Evolutionary conservation across 2,113 vertebrate species (phyloP).

Genomic region (Orientallactaga bullata): DNA sequence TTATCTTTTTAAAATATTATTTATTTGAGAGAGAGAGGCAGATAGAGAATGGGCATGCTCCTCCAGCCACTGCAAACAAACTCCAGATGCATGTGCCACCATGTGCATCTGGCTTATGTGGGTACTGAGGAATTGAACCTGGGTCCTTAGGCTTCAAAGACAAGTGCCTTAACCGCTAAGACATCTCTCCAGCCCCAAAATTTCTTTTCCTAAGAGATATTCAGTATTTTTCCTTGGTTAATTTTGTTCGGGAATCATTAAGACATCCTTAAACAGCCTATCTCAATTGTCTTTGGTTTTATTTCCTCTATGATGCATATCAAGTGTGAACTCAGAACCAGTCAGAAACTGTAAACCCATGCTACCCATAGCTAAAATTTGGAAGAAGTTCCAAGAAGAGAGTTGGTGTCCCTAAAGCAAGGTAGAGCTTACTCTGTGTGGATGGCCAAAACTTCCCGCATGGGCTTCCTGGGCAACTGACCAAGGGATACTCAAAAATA

Average conservation of each 20-base stretch:
- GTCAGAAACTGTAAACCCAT: neutral
- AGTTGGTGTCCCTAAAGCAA: fast-evolving
- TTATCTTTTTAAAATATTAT: too few relatives aligned
- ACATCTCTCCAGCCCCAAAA: too few relatives aligned
- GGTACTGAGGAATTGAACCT: too few relatives aligned
- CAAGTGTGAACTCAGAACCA: neutral
- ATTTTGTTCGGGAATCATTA: neutral
- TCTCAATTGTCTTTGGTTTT: neutral
- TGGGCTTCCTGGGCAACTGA: neutral
- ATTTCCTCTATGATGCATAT: neutral
- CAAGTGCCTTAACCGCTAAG: too few relatives aligned
- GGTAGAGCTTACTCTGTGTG: neutral
- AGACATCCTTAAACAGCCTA: neutral
- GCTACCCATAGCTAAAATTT: neutral
- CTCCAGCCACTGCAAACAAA: too few relatives aligned
- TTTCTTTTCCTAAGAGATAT: neutral
- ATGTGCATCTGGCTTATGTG: too few relatives aligned
- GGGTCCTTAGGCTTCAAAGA: too few relatives aligned
- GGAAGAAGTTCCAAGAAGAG: neutral
- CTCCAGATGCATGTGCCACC: too few relatives aligned
- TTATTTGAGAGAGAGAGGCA: too few relatives aligned
- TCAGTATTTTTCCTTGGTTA: neutral
- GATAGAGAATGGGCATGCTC: too few relatives aligned
- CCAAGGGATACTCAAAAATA: too few relatives aligned
- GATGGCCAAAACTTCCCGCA: too few relatives aligned